Base-by-base conservation (phyloP, 1,140 invertebrate species). In the Eupeodes corollae region DNA sequence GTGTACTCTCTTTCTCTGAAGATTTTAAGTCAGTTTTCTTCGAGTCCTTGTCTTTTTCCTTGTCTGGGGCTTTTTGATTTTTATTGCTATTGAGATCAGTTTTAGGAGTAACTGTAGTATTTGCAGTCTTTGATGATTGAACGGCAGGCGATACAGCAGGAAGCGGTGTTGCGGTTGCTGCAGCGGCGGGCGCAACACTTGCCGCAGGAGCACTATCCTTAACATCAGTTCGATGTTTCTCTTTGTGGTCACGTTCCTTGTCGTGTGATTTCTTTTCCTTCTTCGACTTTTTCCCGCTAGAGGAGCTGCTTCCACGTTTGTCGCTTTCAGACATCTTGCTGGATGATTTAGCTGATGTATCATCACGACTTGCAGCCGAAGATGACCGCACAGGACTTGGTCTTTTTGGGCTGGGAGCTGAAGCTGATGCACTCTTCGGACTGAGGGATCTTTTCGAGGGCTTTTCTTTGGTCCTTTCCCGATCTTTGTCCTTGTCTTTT, bases 401-500 rank as follows among this genome's bases (percentile, higher is more conserved):
- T 55, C 33, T 46, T 45, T 50, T 52, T 42, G 41, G 48, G 42
- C 11, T 53, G 43, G 33, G 11, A 21, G 39, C 10, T 64, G 60
- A 35, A 58, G 56, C 6, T 58, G 57, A n/a, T 52, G 51, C 14
- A 19, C 53, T 49, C 32, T 53, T 72, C 52, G 80, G 79, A 59
- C 78, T 81, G 9, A 72, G 49, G 43, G 77, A 71, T 45, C 73
- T 69, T 54, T 82, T 82, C n/a, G 76, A 75, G 48, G 66, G 63
- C 1, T 80, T 79, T 12, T 83, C 78, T 55, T 80, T 76, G 35
- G 57, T 68, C 15, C 73, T 72, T 2, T 79, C 79, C 48, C 70
- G 69, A 15, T 83, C 82, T 56, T 81, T 82, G 47, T 70, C 59
- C 1, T 73, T 71, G 33, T 73, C 73, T 61, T 77, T 80, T 13